Conservation (phyloP, 1,140 invertebrate genomes). For the Antheraea pernyi region DNA sequence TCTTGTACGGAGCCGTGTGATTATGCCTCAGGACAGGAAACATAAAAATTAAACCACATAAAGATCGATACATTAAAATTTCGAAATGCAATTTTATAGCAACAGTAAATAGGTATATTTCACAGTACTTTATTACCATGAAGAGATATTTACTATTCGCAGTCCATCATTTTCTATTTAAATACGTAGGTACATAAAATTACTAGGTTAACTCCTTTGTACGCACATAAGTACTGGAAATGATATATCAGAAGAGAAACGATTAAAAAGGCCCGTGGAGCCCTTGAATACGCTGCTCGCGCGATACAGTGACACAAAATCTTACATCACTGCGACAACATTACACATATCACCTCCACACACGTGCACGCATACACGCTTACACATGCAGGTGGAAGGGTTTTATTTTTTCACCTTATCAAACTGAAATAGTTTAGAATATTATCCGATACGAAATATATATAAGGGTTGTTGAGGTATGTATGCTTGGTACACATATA, state of each 20-base stretch:
- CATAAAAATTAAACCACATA: constrained; percentile 18
- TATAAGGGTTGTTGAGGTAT: no score
- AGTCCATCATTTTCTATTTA: constrained; percentile 16
- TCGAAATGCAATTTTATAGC: constrained; percentile 12
- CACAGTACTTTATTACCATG: constrained; percentile 6
- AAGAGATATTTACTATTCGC: constrained; percentile 17
- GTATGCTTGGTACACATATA: no score
- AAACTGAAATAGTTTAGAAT: no score
- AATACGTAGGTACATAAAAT: constrained; percentile 16
- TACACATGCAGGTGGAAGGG: no score
- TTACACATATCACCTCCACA: no score
- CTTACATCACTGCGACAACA: no score
- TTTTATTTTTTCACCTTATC: no score
- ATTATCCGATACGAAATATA: no score
- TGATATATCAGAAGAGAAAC: not conserved
- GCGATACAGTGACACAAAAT: no score
- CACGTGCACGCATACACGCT: no score
- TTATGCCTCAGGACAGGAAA: constrained; percentile 13
- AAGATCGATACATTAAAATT: constrained; percentile 14
- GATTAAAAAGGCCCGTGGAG: no score
- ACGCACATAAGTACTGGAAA: not conserved
- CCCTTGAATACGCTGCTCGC: no score
- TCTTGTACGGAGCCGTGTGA: constrained; percentile 11
- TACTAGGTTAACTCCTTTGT: not conserved
- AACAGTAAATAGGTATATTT: constrained; percentile 2